Percentiles rank a stretch among this genome's conserved stretches.
These are phyloP conservation scores for Pionites leucogaster DNA, from an alignment of 2,113 vertebrate species.

Conservation along the genomic window DNA sequence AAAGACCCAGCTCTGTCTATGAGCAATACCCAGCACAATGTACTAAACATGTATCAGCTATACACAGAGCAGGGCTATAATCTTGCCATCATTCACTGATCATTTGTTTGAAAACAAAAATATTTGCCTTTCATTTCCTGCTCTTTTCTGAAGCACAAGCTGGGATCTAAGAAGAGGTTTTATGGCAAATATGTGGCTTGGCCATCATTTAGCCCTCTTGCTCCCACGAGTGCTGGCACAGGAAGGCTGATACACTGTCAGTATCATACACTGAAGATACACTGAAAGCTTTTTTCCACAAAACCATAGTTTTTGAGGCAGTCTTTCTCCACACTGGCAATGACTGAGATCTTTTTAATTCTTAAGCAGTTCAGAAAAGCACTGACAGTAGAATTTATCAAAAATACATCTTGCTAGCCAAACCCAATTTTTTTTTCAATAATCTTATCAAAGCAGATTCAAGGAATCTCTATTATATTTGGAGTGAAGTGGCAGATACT, in stretches of 20 bases:
- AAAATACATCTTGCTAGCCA: neutral
- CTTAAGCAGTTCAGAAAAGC: neutral
- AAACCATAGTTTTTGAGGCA: neutral
- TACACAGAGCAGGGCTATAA: no score
- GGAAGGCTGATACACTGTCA: neutral
- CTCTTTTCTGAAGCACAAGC: neutral
- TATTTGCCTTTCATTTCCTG: neutral
- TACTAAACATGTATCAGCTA: fast-evolving
- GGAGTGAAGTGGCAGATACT: neutral
- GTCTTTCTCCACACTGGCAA: neutral
- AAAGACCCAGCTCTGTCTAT: fast-evolving
- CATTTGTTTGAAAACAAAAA: neutral
- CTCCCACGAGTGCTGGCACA: fast-evolving
- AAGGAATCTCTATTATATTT: neutral
- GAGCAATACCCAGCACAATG: neutral
- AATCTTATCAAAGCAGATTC: conserved; percentile 1
- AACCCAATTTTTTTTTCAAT: neutral
- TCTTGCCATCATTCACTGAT: neutral
- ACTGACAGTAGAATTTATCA: neutral
- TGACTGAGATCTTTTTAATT: neutral
- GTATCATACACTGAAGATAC: neutral
- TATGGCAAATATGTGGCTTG: neutral
- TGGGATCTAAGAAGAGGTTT: neutral
- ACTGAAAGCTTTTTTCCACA: neutral
- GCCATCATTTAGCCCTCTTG: neutral